Evolutionary conservation across 2,797 vertebrate genomes (phyloP).

Genomic region (Muscicapa comitata): DNA sequence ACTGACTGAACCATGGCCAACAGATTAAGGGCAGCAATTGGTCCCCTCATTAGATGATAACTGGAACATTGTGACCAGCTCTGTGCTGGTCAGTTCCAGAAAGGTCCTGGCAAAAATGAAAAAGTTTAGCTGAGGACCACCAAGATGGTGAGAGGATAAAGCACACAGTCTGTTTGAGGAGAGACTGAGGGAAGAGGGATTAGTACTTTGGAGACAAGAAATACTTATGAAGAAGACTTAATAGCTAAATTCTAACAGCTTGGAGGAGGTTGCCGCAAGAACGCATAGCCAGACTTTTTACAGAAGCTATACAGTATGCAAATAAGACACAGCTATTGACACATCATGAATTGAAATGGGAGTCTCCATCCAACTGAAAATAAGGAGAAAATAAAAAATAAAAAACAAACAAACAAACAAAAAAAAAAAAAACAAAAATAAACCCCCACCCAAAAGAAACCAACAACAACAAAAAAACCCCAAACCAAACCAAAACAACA

Average conservation of each 20-base stretch:
- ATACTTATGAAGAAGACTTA: neutral
- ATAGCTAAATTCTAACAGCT: neutral
- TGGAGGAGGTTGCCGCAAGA: neutral
- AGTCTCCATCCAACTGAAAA: neutral
- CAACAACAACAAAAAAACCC: too few relatives aligned
- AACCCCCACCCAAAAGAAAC: neutral
- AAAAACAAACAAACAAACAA: too few relatives aligned
- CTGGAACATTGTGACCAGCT: neutral
- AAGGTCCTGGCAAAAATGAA: neutral
- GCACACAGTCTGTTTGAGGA: neutral
- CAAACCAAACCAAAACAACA: neutral
- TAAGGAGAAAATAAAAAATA: neutral
- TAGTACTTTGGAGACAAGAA: neutral
- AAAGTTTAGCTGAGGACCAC: neutral
- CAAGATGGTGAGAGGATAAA: neutral
- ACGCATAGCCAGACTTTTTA: neutral
- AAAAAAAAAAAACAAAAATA: neutral
- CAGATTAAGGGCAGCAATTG: neutral
- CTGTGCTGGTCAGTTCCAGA: neutral
- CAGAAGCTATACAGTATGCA: neutral
- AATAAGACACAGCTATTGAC: neutral
- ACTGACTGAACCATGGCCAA: neutral
- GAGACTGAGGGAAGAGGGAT: neutral
- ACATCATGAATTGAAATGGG: neutral
- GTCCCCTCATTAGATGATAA: neutral